Evolutionary conservation across 2,113 vertebrate species (phyloP).

Genomic region (Cyphomyrus plagiostoma): DNA sequence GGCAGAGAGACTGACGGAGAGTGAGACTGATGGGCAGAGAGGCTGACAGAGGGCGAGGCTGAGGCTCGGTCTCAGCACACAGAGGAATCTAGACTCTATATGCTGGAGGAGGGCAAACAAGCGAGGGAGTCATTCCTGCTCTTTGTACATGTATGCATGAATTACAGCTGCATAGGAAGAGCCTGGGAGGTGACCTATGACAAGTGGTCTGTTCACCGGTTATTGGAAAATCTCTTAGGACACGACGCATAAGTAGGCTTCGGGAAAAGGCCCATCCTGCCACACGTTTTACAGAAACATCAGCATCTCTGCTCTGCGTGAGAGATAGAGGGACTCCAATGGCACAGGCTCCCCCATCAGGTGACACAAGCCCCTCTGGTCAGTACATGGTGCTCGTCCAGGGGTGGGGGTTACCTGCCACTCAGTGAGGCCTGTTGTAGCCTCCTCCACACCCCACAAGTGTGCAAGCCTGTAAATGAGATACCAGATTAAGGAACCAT

Average conservation of each 20-base stretch:
- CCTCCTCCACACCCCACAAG: background rate
- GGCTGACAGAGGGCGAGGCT: background rate
- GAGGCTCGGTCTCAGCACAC: background rate
- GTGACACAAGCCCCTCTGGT: background rate
- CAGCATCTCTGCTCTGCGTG: constrained; percentile 32
- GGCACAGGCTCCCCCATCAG: background rate
- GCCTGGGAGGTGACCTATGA: background rate
- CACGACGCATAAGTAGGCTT: background rate
- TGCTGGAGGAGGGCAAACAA: background rate
- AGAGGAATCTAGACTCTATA: background rate
- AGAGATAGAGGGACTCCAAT: background rate
- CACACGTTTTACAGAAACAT: constrained; percentile 39
- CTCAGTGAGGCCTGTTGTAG: background rate
- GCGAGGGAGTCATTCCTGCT: background rate
- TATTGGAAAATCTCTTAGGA: background rate
- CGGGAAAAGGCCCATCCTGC: background rate
- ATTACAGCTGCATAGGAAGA: background rate
- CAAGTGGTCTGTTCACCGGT: background rate
- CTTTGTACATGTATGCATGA: background rate
- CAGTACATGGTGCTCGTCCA: background rate
- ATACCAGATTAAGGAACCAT: constrained; percentile 28
- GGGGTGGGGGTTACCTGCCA: background rate
- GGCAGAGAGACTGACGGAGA: background rate
- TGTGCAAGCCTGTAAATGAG: constrained; percentile 6
- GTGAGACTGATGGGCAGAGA: background rate